phyloP scores from a whole-genome alignment of 2,888 invertebrate genomes.

The Elgonia sp. region DNA sequence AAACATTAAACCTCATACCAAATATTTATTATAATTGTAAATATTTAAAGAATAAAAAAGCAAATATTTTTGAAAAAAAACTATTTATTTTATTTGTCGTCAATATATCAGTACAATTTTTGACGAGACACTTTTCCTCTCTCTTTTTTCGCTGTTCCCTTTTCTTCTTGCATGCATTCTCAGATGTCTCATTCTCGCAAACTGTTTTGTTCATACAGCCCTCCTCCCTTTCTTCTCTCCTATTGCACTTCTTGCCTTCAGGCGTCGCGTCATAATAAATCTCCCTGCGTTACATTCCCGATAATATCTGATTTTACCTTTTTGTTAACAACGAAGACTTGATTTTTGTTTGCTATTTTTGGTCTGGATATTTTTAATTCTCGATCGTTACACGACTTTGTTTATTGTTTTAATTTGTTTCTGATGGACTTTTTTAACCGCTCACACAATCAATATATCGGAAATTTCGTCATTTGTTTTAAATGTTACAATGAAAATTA shows the following conservation, averaged over 20 bases:
- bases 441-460: too few relatives aligned
- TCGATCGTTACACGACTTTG: constrained; percentile 13
- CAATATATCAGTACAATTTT: too few relatives aligned
- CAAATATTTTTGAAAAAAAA: too few relatives aligned
- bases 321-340: constrained; percentile 23
- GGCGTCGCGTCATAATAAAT: constrained; percentile 61
- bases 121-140: constrained; percentile 11
- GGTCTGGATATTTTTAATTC: constrained; percentile 31
- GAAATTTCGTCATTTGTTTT: too few relatives aligned
- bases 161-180: constrained; percentile 29
- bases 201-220: constrained; percentile 34
- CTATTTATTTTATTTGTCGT: too few relatives aligned
- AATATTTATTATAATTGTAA: too few relatives aligned
- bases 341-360: constrained; percentile 42
- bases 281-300: constrained; percentile 45
- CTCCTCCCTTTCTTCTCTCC: constrained; percentile 43
- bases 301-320: constrained; percentile 57
- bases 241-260: constrained; percentile 28
- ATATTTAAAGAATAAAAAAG: too few relatives aligned
- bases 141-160: constrained; percentile 17
- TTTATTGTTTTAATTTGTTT: constrained; percentile 40
- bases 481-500: too few relatives aligned
- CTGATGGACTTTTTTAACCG: not conserved
- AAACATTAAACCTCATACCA: too few relatives aligned
- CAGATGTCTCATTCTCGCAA: constrained; percentile 29